Conservation (phyloP, 2,797 vertebrate genomes). For the Platyrinchus mystaceus region DNA sequence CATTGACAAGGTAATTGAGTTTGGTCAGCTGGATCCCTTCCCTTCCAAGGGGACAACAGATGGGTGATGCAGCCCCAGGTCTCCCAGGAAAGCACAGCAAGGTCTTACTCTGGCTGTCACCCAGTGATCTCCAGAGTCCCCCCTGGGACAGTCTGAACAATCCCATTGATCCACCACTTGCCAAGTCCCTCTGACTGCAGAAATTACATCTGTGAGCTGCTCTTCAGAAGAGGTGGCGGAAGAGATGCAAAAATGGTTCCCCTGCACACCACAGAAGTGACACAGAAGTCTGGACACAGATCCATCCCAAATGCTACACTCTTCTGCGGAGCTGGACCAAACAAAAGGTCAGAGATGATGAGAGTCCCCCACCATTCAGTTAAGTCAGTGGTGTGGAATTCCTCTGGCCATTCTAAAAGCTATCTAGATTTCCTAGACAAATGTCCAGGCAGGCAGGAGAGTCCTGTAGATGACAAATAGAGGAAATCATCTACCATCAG, state of each 20-base stretch:
- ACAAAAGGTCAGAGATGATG: background rate
- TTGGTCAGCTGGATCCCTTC: slow-evolving; percentile 16
- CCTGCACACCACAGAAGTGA: background rate
- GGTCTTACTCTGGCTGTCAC: background rate
- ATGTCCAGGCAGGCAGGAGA: background rate
- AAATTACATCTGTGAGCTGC: background rate
- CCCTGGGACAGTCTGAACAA: background rate
- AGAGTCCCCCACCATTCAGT: background rate
- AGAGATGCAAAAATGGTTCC: background rate
- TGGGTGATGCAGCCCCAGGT: background rate
- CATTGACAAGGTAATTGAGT: slow-evolving; percentile 13
- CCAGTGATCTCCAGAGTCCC: background rate
- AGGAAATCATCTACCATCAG: background rate
- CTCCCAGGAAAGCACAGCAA: background rate
- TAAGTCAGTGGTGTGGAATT: background rate
- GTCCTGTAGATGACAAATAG: background rate
- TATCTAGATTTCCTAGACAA: background rate
- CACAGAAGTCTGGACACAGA: background rate
- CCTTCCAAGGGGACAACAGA: background rate
- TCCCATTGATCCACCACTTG: background rate
- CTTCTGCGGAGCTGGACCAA: background rate
- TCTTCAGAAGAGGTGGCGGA: background rate
- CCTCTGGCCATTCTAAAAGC: background rate
- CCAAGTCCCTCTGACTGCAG: background rate
- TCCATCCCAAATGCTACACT: background rate